These are phyloP conservation scores for Ornithorhynchus anatinus DNA, from an alignment of 2,113 vertebrate species.

Conservation along the genomic window DNA sequence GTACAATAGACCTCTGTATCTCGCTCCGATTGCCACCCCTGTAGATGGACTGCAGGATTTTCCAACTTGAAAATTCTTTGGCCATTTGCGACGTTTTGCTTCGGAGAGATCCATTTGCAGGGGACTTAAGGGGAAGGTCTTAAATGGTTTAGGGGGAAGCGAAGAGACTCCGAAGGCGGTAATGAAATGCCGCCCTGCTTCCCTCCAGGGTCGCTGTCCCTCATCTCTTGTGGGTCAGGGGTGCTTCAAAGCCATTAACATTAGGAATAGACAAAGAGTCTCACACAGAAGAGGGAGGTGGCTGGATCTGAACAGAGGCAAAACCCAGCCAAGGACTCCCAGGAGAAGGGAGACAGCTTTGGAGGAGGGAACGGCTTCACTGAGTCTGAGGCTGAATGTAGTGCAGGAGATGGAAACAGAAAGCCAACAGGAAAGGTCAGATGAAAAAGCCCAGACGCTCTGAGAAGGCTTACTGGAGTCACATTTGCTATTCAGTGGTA, in stretches of 20 bases:
- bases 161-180: not conserved
- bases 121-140: not conserved
- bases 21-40: rapidly evolving
- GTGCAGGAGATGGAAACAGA: no score
- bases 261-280: not conserved
- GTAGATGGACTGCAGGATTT: not conserved
- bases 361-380: no score
- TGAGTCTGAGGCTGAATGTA: no score
- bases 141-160: not conserved
- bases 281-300: no score
- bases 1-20: not conserved
- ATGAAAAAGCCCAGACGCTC: no score
- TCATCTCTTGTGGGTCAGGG: not conserved
- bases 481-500: no score
- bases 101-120: not conserved
- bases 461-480: no score
- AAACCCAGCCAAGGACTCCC: no score
- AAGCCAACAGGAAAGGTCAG: no score
- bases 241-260: not conserved
- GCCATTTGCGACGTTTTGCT: not conserved
- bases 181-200: not conserved
- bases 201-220: not conserved
- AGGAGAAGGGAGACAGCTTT: no score
- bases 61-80: not conserved
- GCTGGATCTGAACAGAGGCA: no score